Evolutionary conservation across 2,888 invertebrate species (phyloP).

Genomic region (Mycogona germanica): DNA sequence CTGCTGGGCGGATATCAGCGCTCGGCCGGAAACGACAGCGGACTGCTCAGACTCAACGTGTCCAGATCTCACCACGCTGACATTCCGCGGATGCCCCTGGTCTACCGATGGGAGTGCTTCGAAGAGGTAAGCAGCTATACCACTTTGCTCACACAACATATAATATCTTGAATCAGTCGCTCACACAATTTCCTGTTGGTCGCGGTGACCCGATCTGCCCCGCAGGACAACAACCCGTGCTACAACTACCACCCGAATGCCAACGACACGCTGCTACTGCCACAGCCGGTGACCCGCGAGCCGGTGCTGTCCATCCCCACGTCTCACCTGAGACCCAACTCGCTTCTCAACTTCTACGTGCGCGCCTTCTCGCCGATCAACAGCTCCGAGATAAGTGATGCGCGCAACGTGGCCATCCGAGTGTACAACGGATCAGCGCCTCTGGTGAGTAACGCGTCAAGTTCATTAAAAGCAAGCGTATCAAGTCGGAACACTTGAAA

Average conservation of each 20-base stretch:
- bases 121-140: slow-evolving; percentile 6
- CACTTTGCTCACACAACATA: no score
- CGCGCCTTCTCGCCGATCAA: slow-evolving; percentile 1
- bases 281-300: background rate
- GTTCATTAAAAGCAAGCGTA: background rate
- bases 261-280: background rate
- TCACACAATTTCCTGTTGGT: no score
- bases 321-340: background rate
- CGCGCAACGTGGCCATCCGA: background rate
- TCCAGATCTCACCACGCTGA: background rate
- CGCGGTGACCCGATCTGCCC: no score
- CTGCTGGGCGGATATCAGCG: background rate
- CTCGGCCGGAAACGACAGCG: slow-evolving; percentile 1
- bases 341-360: background rate
- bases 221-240: slow-evolving; percentile 4
- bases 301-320: background rate
- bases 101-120: slow-evolving; percentile 10
- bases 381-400: background rate
- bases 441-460: background rate
- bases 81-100: background rate
- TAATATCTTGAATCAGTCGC: no score
- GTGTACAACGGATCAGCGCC: background rate
- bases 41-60: background rate
- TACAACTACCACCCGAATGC: background rate
- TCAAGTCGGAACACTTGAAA: no score